Evolutionary conservation across 1,140 invertebrate genomes (phyloP).

Genomic region (Oncopeltus fasciatus): DNA sequence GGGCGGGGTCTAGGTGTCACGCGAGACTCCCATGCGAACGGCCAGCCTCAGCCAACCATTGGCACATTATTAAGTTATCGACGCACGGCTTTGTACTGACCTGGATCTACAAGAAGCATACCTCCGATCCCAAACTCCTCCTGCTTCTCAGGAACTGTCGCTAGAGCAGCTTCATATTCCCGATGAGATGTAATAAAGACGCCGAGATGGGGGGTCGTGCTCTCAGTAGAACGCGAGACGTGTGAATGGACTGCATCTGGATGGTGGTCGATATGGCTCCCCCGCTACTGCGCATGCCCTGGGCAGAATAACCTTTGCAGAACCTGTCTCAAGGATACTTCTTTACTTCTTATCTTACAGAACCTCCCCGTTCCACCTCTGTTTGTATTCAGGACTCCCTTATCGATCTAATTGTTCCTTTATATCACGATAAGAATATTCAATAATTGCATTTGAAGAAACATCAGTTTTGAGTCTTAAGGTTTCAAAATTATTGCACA

Average conservation of each 20-base stretch:
- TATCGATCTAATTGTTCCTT: too few relatives aligned
- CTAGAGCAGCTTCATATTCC: too few relatives aligned
- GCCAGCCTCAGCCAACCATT: not conserved
- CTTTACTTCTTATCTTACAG: not conserved
- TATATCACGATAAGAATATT: too few relatives aligned
- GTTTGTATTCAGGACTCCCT: too few relatives aligned
- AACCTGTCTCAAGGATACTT: not conserved
- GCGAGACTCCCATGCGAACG: not conserved
- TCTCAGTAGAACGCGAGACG: not conserved
- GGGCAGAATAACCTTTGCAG: not conserved
- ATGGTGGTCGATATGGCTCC: not conserved
- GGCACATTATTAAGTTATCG: not conserved
- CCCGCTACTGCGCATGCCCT: not conserved
- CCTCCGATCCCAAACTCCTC: too few relatives aligned
- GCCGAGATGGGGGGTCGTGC: not conserved
- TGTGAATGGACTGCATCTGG: constrained; percentile 4
- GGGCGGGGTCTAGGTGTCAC: not conserved
- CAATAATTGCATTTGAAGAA: too few relatives aligned
- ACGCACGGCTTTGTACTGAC: not conserved
- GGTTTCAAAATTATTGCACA: too few relatives aligned
- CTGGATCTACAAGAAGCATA: not conserved
- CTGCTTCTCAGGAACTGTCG: too few relatives aligned
- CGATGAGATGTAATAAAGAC: too few relatives aligned
- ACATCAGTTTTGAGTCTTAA: too few relatives aligned
- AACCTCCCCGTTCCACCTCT: too few relatives aligned